These are phyloP conservation scores for Homarus americanus DNA, from an alignment of 1,140 invertebrate genomes.

Conservation along the genomic window DNA sequence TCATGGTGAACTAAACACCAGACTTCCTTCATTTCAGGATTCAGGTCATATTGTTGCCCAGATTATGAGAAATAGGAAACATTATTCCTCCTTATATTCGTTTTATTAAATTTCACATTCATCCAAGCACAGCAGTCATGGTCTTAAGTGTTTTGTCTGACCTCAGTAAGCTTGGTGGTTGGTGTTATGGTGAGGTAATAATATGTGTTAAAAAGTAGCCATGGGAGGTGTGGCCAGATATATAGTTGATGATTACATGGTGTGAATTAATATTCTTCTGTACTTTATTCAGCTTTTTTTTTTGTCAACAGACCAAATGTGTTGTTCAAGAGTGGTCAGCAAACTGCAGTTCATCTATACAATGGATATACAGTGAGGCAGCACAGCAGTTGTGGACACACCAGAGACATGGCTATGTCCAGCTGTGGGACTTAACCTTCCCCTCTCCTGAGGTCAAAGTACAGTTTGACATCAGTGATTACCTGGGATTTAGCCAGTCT, in stretches of 20 bases:
- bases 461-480: constrained; percentile 53
- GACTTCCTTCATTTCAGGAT: too few relatives aligned
- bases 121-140: too few relatives aligned
- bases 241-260: not conserved
- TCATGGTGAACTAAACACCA: too few relatives aligned
- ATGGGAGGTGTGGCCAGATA: too few relatives aligned
- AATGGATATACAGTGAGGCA: constrained; percentile 32
- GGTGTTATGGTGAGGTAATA: too few relatives aligned
- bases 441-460: constrained; percentile 32
- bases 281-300: not conserved
- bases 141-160: too few relatives aligned
- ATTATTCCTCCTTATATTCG: too few relatives aligned
- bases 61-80: too few relatives aligned
- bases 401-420: constrained; percentile 37
- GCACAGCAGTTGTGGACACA: constrained; percentile 42
- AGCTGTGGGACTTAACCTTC: constrained; percentile 33
- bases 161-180: too few relatives aligned
- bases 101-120: too few relatives aligned
- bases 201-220: too few relatives aligned
- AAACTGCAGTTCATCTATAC: constrained; percentile 39
- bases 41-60: too few relatives aligned
- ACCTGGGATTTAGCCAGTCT: constrained; percentile 71
- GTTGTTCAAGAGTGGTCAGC: constrained; percentile 39
- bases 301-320: constrained; percentile 52
- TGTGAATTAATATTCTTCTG: not conserved